Base-by-base conservation (phyloP, 1,140 invertebrate genomes). In the Diuraphis noxia region DNA sequence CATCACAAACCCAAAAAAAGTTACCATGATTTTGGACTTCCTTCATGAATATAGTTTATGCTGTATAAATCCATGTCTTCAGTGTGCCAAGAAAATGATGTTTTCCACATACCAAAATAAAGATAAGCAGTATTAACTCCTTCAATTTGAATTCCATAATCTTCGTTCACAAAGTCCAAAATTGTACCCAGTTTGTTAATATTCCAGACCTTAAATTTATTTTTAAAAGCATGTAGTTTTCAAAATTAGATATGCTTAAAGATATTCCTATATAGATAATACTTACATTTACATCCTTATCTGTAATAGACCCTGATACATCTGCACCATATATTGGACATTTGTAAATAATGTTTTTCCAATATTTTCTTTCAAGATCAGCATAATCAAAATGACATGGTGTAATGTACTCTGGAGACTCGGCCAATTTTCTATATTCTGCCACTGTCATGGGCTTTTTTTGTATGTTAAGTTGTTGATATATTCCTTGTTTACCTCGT, bases 91-190 rank as follows among this genome's bases (percentile, higher is more conserved):
- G 98, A 97, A 94, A 99, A 99, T 0, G 98, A 99, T 0, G 98
- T 99, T 94, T 99, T 99, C 98, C 98, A 99, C 98, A 99, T 99
- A 25, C 99, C 99, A 95, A 99, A 99, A 94, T 99, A 99, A 0
- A 99, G 94, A 94, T 99, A 99, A 0, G 99, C 98, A 0, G 99
- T 99, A 94, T 99, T 99, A 0, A 99, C 99, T 13, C 99, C 99
- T 93, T 98, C 97, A 84, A 99, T 99, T 92, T 97, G 97, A 79
- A 99, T 98, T 1, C 98, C 98, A 94, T 99, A 99, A 93, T 99
- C 98, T 92, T 97, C 96, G 93, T 98, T 98, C 0, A 99, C 97
- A 93, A 96, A 97, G 94, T 99, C 98, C 1, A 99, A 94, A 88
- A 99, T 99, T 0, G 98, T 98, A 0, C 98, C 98, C 3, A 99